A percentile compares a stretch with the other conserved stretches of the same genome.
Evolutionary conservation across 2,797 vertebrate species (phyloP).

Genomic region (Melanotaenia nigrans): DNA sequence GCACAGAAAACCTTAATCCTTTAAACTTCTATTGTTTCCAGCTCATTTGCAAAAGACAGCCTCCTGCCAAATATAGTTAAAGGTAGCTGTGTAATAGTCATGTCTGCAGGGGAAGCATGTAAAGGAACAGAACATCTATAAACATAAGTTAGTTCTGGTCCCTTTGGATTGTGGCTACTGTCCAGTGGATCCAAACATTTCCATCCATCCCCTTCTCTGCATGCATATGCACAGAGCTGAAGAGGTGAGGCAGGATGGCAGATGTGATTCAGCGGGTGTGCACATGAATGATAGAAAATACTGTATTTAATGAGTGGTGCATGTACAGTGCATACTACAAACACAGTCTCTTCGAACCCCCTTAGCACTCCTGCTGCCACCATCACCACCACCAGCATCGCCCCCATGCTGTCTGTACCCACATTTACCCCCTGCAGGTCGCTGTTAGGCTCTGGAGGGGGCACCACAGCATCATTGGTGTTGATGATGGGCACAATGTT

Average conservation of each 20-base stretch:
- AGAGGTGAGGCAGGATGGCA: conserved; percentile 43
- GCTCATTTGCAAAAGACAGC: not conserved
- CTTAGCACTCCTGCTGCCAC: conserved; percentile 35
- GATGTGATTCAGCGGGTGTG: conserved; percentile 19
- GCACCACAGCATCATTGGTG: conserved; percentile 97
- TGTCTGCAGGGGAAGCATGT: conserved; percentile 14
- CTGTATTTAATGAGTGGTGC: conserved; percentile 10
- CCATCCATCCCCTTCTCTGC: conserved; percentile 32
- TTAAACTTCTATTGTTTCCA: not conserved
- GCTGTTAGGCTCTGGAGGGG: conserved; percentile 95
- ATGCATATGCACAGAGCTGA: conserved; percentile 50
- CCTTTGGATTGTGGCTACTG: conserved; percentile 12
- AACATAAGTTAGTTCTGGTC: conserved; percentile 37
- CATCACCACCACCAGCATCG: conserved; percentile 27
- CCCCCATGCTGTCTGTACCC: conserved; percentile 84
- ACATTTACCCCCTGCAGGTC: conserved; percentile 99
- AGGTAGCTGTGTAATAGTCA: not conserved
- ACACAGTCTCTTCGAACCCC: conserved; percentile 10
- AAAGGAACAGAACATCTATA: conserved; percentile 25
- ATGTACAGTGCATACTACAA: conserved; percentile 3
- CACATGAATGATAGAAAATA: conserved; percentile 2
- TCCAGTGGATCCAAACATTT: conserved; percentile 23
- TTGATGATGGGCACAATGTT: conserved; percentile 99
- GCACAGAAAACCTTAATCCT: not conserved
- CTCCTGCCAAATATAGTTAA: not conserved